A percentile compares a stretch with the other conserved stretches of the same genome.
Conservation (phyloP, 35 echinoderm and acorn worm species). For the Heliocidaris tuberculata region DNA sequence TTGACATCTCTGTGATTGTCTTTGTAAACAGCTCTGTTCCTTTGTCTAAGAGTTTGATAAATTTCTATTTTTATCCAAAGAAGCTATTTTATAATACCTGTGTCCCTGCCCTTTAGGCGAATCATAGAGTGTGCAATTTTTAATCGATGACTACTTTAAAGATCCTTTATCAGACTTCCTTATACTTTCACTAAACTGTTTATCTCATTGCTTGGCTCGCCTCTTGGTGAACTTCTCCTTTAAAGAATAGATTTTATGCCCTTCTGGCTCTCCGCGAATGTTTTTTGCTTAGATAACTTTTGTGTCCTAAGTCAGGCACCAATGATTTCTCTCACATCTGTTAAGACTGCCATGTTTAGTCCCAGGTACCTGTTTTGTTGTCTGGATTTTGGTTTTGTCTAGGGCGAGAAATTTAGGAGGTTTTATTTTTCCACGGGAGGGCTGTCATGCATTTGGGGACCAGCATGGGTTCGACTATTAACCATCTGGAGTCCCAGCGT, state of each 20-base stretch:
- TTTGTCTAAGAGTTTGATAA: no score
- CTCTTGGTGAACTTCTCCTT: no score
- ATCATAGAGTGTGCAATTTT: no score
- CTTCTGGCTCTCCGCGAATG: background rate
- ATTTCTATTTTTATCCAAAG: no score
- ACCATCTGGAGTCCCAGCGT: background rate
- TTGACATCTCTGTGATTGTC: no score
- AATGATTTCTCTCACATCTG: background rate
- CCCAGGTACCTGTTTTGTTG: conserved; percentile 1
- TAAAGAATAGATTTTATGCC: background rate
- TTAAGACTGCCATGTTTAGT: background rate
- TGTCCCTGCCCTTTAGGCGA: no score
- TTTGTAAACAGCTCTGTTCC: no score
- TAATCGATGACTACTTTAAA: no score
- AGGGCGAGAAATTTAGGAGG: background rate
- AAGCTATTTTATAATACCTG: no score
- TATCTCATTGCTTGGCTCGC: no score
- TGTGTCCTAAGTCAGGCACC: background rate
- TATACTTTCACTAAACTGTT: no score
- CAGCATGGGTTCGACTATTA: background rate
- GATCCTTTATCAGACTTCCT: no score
- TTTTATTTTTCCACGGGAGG: background rate
- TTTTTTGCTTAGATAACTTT: background rate
- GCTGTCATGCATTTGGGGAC: background rate
- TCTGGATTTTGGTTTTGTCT: background rate